These are phyloP conservation scores for Magallana nippona DNA, from an alignment of 2,888 invertebrate genomes.

Conservation along the genomic window DNA sequence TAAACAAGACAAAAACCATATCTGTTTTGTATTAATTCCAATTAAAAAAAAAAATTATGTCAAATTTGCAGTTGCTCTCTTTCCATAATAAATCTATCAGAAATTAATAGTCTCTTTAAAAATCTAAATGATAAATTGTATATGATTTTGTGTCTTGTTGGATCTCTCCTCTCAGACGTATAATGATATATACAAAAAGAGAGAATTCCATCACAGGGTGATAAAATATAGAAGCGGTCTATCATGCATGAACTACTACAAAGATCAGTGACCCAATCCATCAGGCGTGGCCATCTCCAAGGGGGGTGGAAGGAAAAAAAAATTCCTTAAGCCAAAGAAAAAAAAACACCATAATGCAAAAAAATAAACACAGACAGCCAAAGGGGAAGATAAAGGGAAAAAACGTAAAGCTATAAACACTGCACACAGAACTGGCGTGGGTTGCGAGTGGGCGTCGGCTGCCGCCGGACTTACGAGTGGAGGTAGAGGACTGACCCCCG, in stretches of 20 bases:
- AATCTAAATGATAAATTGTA: no score
- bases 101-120: no score
- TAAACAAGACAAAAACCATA: not conserved
- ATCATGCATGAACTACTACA: slow-evolving; percentile 16
- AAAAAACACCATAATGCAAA: slow-evolving; percentile 39
- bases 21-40: not conserved
- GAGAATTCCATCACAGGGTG: not conserved
- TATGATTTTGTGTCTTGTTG: not conserved
- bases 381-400: slow-evolving; percentile 38
- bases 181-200: not conserved
- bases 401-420: slow-evolving; percentile 52
- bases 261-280: slow-evolving; percentile 17
- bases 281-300: slow-evolving; percentile 26
- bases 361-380: slow-evolving; percentile 46
- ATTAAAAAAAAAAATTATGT: no score
- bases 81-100: no score
- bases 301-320: not conserved
- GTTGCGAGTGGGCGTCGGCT: slow-evolving; percentile 38
- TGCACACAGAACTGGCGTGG: slow-evolving; percentile 49
- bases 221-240: slow-evolving; percentile 22
- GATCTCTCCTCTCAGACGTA: not conserved
- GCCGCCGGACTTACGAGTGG: slow-evolving; percentile 71
- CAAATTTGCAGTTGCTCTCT: not conserved
- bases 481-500: slow-evolving; percentile 62
- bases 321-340: slow-evolving; percentile 42